Conservation (phyloP, 2,888 invertebrate species). For the Heliconius charithonia region DNA sequence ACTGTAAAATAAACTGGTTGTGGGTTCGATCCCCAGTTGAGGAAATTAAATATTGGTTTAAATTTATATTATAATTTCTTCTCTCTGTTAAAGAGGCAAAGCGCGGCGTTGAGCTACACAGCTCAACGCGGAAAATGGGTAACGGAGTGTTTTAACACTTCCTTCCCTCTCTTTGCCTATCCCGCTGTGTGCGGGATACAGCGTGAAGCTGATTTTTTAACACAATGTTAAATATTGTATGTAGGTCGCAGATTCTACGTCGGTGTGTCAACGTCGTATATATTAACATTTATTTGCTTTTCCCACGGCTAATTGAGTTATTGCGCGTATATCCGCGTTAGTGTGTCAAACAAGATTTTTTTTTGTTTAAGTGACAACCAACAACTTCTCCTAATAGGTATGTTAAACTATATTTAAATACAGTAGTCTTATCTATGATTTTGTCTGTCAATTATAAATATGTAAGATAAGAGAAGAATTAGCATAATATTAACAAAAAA, state of each 20-base stretch:
- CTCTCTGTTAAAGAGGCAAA: too few relatives aligned
- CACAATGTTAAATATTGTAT: conserved; percentile 26
- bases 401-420: conserved; percentile 19
- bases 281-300: conserved; percentile 47
- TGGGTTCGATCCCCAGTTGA: too few relatives aligned
- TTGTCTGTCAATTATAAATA: conserved; percentile 11
- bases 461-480: neutral
- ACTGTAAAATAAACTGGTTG: too few relatives aligned
- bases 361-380: conserved; percentile 35
- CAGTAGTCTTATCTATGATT: conserved; percentile 11
- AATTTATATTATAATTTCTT: too few relatives aligned
- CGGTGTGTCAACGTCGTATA: conserved; percentile 43
- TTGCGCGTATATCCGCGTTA: conserved; percentile 38
- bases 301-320: conserved; percentile 49
- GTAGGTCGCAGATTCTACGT: conserved; percentile 43
- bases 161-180: too few relatives aligned
- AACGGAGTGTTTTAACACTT: too few relatives aligned
- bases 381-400: conserved; percentile 34
- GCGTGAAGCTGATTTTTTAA: too few relatives aligned
- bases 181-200: too few relatives aligned
- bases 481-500: neutral
- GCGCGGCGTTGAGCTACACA: too few relatives aligned
- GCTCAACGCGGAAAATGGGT: too few relatives aligned
- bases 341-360: conserved; percentile 32
- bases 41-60: too few relatives aligned